Conservation (phyloP, 2,888 invertebrate genomes). For the Adela reaumurella region DNA sequence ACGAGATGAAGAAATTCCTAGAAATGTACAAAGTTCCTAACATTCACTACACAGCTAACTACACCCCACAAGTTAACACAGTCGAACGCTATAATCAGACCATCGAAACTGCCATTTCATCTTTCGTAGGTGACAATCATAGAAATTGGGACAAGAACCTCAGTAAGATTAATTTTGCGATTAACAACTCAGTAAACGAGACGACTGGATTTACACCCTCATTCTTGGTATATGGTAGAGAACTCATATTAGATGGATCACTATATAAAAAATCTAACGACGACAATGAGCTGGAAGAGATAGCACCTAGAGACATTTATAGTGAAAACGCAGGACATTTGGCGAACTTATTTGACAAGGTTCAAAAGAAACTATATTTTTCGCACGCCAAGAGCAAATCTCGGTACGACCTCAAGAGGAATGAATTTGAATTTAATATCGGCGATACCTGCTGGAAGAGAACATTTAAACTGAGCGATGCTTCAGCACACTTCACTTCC, state of each 20-base stretch:
- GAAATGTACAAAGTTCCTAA: constrained; percentile 14
- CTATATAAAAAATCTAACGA: constrained; percentile 6
- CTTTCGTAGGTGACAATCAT: constrained; percentile 4
- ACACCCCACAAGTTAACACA: constrained; percentile 8
- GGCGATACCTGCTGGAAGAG: constrained; percentile 7
- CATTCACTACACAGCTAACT: constrained; percentile 10
- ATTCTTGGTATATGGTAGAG: constrained; percentile 12
- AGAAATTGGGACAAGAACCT: constrained; percentile 12
- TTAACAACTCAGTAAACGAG: constrained; percentile 14
- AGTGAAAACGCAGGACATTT: constrained; percentile 11
- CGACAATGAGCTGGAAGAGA: constrained; percentile 6
- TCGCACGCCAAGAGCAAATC: constrained; percentile 10
- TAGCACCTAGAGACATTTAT: constrained; percentile 10
- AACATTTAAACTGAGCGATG: not conserved
- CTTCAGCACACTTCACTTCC: not conserved
- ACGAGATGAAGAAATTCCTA: constrained; percentile 4
- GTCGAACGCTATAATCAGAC: constrained; percentile 15
- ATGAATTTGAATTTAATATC: constrained; percentile 10
- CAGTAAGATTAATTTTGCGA: constrained; percentile 12
- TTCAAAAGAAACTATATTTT: constrained; percentile 8
- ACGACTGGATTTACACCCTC: constrained; percentile 12
- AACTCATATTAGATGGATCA: constrained; percentile 11
- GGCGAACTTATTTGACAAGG: constrained; percentile 10
- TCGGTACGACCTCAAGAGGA: constrained; percentile 12
- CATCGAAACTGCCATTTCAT: not conserved